Percentiles rank a stretch among this genome's conserved stretches.
Conservation (phyloP, 1,140 invertebrate genomes). For the Drosophila baimaii region DNA sequence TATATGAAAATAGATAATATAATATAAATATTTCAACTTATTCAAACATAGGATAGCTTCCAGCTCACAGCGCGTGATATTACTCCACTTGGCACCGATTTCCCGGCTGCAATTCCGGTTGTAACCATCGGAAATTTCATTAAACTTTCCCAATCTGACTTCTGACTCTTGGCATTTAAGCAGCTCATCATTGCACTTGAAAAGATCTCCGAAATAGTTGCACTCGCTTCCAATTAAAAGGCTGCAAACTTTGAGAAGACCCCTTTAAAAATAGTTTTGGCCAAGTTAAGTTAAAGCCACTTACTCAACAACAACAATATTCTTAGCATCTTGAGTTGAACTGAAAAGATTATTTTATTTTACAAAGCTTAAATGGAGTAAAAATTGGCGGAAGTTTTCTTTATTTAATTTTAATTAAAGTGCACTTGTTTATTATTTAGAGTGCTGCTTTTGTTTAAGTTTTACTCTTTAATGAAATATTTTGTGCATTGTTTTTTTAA, state of each 20-base stretch:
- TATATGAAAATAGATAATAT: background rate
- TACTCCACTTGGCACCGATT: slow-evolving; percentile 32
- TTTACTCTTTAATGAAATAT: background rate
- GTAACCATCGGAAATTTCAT: background rate
- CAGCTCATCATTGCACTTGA: slow-evolving; percentile 39
- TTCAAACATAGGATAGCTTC: slow-evolving; percentile 20
- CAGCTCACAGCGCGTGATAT: slow-evolving; percentile 32
- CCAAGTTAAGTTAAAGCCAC: background rate
- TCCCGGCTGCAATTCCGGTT: slow-evolving; percentile 28
- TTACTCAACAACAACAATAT: slow-evolving; percentile 27
- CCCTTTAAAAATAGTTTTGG: background rate
- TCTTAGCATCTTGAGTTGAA: slow-evolving; percentile 12
- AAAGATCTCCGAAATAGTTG: slow-evolving; percentile 19
- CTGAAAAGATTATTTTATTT: slow-evolving; percentile 1
- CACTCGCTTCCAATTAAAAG: background rate
- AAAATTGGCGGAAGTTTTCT: background rate
- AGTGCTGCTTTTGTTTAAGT: slow-evolving; percentile 2
- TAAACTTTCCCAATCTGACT: slow-evolving; percentile 18
- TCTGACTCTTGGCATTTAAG: slow-evolving; percentile 29
- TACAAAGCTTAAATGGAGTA: background rate
- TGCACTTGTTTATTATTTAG: background rate
- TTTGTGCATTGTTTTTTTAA: background rate
- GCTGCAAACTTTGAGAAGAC: slow-evolving; percentile 15
- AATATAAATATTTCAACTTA: slow-evolving; percentile 2
- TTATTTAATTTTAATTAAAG: slow-evolving; percentile 13